Base-by-base conservation (phyloP, 2,797 vertebrate genomes). In the Pangasius sanitwongsei region DNA sequence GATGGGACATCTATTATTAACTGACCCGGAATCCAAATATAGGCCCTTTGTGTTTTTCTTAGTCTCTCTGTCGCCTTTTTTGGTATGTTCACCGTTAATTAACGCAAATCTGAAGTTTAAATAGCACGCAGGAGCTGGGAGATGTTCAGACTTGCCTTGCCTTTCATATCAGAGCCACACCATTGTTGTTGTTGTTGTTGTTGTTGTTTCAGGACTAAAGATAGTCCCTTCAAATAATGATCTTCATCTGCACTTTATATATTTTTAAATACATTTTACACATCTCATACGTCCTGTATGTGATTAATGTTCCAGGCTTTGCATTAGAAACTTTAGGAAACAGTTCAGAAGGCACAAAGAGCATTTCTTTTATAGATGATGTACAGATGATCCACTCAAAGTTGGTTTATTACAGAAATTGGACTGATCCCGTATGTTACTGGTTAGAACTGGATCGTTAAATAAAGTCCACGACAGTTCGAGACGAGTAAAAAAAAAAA, bases 11-110 rank as follows among this genome's bases (percentile, higher is more conserved):
- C 90, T 93, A 92, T 93, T 89, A 89, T 92, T 91, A 91, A 91
- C 87, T 90, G 93, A 92, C 92, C 89, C 89, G 85, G 87, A 91
- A 87, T 92, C 88, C 89, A 89, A 93, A 94, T 93, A 92, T 81
- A 88, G 92, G 91, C 85, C 91, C 87, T 90, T 91, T 89, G 89
- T 89, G 88, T 93, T 94, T 93, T 93, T 93, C 88, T 92, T 87
- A 69, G 86, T 75, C 87, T 83, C 91, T 83, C 6, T 92, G 83
- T 91, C 88, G 89, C 90, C 91, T 85, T 93, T 90, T 93, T 86
- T 92, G 92, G 89, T 80, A 37, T 83, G 89, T 89, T 61, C 82
- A 23, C 78, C 25, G 84, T 88, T 91, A 91, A 92, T 92, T 91
- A 91, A 88, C 80, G 18, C 61, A 44, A 61, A 78, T 87, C 13